phyloP scores from a whole-genome alignment of 1,140 invertebrate species.

The Thaumatotibia leucotreta region DNA sequence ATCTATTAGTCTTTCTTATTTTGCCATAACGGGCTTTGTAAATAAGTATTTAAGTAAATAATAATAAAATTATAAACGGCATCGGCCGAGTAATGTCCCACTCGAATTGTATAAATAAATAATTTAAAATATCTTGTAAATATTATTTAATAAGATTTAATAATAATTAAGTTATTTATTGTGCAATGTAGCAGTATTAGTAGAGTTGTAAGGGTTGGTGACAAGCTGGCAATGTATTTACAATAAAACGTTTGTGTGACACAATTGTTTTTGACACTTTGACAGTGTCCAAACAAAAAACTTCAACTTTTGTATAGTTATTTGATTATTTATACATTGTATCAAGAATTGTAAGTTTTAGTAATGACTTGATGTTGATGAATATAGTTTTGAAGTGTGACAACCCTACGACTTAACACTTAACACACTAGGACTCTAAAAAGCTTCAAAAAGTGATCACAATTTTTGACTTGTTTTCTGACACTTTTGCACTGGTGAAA shows the following conservation, averaged over 20 bases:
- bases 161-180: conserved; percentile 66
- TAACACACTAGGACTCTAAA: no score
- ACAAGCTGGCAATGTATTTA: conserved; percentile 18
- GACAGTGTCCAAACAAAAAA: no score
- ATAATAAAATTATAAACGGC: neutral
- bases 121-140: conserved; percentile 36
- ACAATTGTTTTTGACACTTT: neutral
- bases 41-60: conserved; percentile 4
- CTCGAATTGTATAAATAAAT: conserved; percentile 42
- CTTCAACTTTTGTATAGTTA: no score
- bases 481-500: no score
- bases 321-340: no score
- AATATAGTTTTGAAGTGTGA: no score
- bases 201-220: conserved; percentile 28
- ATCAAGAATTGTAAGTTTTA: no score
- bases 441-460: no score
- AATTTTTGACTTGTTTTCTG: no score
- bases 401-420: no score
- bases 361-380: no score
- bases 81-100: conserved; percentile 29
- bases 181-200: conserved; percentile 72
- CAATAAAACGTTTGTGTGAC: neutral
- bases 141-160: conserved; percentile 38
- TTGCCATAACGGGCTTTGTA: conserved; percentile 7
- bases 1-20: neutral